Percentiles rank a stretch among this genome's conserved stretches.
Conservation (phyloP, 1,140 invertebrate genomes). For the Aphelenchoides fujianensis region DNA sequence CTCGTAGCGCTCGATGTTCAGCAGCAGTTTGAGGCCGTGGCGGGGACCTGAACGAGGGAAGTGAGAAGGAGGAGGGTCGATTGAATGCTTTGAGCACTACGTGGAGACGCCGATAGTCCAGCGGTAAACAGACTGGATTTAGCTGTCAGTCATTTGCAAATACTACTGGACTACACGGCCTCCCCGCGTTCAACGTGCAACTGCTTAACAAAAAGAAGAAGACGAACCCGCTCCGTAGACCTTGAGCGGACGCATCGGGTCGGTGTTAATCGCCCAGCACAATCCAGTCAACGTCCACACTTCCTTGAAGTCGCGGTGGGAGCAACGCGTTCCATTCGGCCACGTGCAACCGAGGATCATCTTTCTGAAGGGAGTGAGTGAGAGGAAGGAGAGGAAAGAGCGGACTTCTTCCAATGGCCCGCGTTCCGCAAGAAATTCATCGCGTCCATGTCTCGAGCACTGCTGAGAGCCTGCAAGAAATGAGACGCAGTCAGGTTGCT, state of each 20-base stretch:
- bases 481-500: no score
- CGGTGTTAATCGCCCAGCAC: slow-evolving; percentile 62
- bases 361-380: slow-evolving; percentile 2
- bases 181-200: no score
- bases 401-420: slow-evolving; percentile 53
- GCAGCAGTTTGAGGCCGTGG: slow-evolving; percentile 50
- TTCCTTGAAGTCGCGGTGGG: slow-evolving; percentile 48
- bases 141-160: no score
- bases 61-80: no score
- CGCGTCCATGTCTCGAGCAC: slow-evolving; percentile 60
- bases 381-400: neutral
- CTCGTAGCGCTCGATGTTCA: slow-evolving; percentile 61
- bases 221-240: slow-evolving; percentile 45
- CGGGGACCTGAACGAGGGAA: slow-evolving; percentile 47
- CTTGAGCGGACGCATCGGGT: slow-evolving; percentile 48
- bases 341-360: slow-evolving; percentile 56
- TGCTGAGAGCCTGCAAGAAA: slow-evolving; percentile 52
- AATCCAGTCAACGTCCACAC: slow-evolving; percentile 61
- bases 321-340: slow-evolving; percentile 58
- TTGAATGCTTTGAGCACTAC: no score
- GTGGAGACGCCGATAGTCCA: no score
- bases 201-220: slow-evolving; percentile 4
- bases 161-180: no score
- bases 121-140: no score
- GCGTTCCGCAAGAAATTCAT: slow-evolving; percentile 55